Evolutionary conservation across 1,140 invertebrate species (phyloP), one percentile per base, ranked within the genome.

Genomic region (Battus philenor): DNA sequence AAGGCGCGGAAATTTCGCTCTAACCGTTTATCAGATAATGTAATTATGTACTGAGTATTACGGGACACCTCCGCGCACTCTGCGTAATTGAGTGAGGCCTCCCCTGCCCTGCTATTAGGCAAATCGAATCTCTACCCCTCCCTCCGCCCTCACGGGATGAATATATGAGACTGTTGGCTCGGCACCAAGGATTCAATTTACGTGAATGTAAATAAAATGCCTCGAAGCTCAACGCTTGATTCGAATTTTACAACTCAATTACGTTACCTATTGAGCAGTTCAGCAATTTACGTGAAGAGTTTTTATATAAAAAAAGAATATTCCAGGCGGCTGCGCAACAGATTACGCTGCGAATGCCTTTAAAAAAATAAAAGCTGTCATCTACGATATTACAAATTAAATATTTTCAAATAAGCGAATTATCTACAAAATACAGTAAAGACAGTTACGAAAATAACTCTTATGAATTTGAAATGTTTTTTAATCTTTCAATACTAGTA

Each of bases 1-100:
- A 34, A 34, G 32, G 15, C 16, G 4, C 31, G 32, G 9, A 34
- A 34, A 34, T 18, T 34, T 20, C 16, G 6, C 50, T 55, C 48
- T 50, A 63, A 78, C 53, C 66, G 70, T 80, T 79, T 79, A 76
- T 77, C 74, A 78, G 75, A 81, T 84, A 84, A 84, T 79, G 69
- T 81, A 81, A 84, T 84, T 78, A 81, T 73, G 76, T 80, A 70
- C 45, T 56, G 61, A 68, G 71, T 68, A 68, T 63, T 69, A 59
- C 69, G 77, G 76, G 77, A 81, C 77, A 83, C 76, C 79, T 80
- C 72, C 58, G 52, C 62, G 61, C 72, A 76, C 74, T 79, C 69
- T 62, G 47, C 58, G 77, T 83, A 83, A 83, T 83, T 83, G 79
- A 81, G 79, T 81, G 76, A 53, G 59, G 63, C 68, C 59, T 64